Evolutionary conservation across 2,113 vertebrate genomes (phyloP), one percentile per base, ranked within the genome.

Genomic region (Malaclemys terrapin): DNA sequence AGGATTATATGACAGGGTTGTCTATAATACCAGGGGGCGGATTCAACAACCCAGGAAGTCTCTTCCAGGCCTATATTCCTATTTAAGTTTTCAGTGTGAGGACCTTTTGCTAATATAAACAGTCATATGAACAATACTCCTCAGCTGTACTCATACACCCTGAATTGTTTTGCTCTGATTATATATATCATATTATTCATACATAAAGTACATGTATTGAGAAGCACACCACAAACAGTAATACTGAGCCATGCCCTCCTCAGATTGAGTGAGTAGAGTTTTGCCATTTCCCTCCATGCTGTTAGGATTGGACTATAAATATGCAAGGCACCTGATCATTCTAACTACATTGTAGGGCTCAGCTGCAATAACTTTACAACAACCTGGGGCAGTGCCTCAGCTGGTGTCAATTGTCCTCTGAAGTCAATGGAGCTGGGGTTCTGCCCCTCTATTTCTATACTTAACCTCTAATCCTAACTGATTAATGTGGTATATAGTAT

Each of bases 51-150:
- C 35, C 19, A 38, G n/a, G n/a, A 72, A 19, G 19, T 38, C n/a
- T 38, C n/a, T 38, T 72, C 19, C n/a, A 72, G n/a, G 22, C 65
- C 62, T 62, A 62, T 35, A 62, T 62, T 62, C 29, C 59, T 19
- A n/a, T 69, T 69, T n/a, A 69, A 31, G 17, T 69, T 19, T 76
- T 45, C 38, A 24, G 38, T 13, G 10, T 25, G 22, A 76, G 38
- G 11, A 10, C 76, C 87, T 96, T 89, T 62, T 80, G 94, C 22
- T 76, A 76, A 76, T 90, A 96, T 83, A 56, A 91, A 10, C 87
- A 85, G 27, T 82, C 42, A 95, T 80, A 12, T 80, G 17, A 91
- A 93, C 38, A 96, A 78, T 6, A 16, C 8, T 90, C 62, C 82
- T 80, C 53, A 93, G 90, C 35, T 82, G 57, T 82, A 93, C 62